Base-by-base conservation (phyloP, 2,797 vertebrate species). In the Poeciliopsis paucimaculata region DNA sequence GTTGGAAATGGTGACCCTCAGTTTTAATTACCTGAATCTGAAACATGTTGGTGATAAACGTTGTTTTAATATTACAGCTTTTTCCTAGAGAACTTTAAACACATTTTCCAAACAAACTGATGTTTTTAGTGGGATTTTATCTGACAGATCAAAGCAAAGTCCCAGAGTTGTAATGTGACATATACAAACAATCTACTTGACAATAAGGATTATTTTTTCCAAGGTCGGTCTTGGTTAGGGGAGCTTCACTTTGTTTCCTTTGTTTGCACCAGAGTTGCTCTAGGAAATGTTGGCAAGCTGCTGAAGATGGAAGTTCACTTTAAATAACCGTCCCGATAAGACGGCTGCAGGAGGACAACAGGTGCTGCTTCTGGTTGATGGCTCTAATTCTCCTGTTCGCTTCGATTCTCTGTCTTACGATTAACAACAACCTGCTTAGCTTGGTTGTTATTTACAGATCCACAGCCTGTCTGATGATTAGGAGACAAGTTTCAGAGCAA, bases 321-420 rank as follows among this genome's bases (percentile, higher is more conserved):
- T 16, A 51, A 43, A 55, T 13, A 55, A 62, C 77, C 18, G 13
- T 68, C 23, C 55, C 31, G 71, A 34, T 46, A 76, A 77, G 76
- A 70, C 8, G 41, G 18, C 28, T 39, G 39, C 72, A 36, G 23
- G 53, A 15, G 51, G 49, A 72, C 76, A 81, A 77, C 45, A 51
- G 74, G 80, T 72, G 77, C 83, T 77, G 53, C 74, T 76, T 90
- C 70, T 49, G 31, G 53, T 66, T 86, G 78, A 84, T 80, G 90
- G 70, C 71, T 79, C 57, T 81, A 57, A 86, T 90, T 90, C 79
- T 53, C n/a, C 64, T 70, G 41, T 45, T 86, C 36, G 84, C 43
- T 66, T 75, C 79, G 73, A 85, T 88, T 89, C 83, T 82, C 86
- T 87, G 79, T 83, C 79, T 87, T 79, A 88, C 88, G 79, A 89